phyloP scores from a whole-genome alignment of 2,113 vertebrate species.

The Pandion haliaetus region DNA sequence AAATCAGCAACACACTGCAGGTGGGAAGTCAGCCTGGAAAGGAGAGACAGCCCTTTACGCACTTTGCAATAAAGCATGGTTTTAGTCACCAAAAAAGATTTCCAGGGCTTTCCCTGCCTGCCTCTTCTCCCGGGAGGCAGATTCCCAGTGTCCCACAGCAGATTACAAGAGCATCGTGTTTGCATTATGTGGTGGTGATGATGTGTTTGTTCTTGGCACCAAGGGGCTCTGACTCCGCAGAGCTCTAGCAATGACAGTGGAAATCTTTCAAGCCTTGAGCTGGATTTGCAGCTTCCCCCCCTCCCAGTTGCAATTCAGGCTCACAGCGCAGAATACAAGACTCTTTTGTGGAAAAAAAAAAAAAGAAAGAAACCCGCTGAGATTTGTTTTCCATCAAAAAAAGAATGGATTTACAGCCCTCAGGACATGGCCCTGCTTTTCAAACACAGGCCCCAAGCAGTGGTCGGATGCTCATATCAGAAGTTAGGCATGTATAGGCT shows the following conservation, averaged over 20 bases:
- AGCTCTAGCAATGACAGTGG: constrained; percentile 36
- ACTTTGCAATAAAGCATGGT: not conserved
- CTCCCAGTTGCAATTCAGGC: not conserved
- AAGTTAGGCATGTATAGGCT: not conserved
- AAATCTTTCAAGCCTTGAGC: constrained; percentile 45
- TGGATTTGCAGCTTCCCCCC: constrained; percentile 32
- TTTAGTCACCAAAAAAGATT: constrained; percentile 40
- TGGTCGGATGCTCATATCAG: not conserved
- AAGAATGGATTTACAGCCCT: constrained; percentile 52
- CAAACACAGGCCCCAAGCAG: not conserved
- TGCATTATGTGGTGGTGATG: constrained; percentile 32
- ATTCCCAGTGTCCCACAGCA: constrained; percentile 17
- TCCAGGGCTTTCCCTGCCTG: constrained; percentile 36
- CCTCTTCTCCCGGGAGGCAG: constrained; percentile 5
- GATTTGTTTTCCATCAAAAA: constrained; percentile 44
- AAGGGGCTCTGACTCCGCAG: not conserved
- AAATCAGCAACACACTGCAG: constrained; percentile 68
- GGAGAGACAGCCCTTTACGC: not conserved
- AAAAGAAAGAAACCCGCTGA: not conserved
- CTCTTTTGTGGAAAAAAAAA: not conserved
- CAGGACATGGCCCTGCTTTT: constrained; percentile 7
- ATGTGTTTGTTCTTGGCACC: constrained; percentile 54
- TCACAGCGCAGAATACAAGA: not conserved
- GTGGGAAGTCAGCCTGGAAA: constrained; percentile 65
- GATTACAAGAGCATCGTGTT: constrained; percentile 26